Percentiles rank a stretch among this genome's conserved stretches.
phyloP scores from a whole-genome alignment of 2,797 vertebrate genomes.

The Peromyscus melanophrys region DNA sequence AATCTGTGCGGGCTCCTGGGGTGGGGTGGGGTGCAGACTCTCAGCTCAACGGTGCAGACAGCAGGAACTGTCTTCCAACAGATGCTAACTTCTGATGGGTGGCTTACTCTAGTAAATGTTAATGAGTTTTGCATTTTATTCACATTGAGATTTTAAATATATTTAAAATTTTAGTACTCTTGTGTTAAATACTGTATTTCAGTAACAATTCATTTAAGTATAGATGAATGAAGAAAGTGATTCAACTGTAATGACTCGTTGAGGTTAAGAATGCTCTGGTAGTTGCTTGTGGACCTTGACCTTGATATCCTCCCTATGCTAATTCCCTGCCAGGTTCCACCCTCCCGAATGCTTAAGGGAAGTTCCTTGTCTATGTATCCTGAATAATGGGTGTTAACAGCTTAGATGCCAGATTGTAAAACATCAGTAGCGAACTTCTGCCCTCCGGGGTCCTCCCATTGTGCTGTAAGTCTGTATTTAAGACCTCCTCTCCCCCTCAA shows the following conservation, averaged over 20 bases:
- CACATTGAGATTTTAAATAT: conserved; percentile 16
- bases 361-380: too few species aligned
- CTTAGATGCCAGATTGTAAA: too few species aligned
- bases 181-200: conserved; percentile 52
- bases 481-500: too few species aligned
- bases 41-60: not conserved
- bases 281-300: too few species aligned
- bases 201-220: conserved; percentile 45
- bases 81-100: not conserved
- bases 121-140: conserved; percentile 43
- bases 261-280: not conserved
- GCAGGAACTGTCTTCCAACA: conserved; percentile 28
- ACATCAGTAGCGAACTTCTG: too few species aligned
- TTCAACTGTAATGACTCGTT: not conserved
- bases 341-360: too few species aligned
- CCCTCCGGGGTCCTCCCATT: too few species aligned
- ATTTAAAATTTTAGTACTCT: conserved; percentile 38
- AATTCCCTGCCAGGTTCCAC: too few species aligned
- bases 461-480: too few species aligned
- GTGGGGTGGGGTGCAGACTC: not conserved
- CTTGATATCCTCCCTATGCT: too few species aligned
- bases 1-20: not conserved
- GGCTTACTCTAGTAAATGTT: conserved; percentile 23
- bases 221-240: not conserved
- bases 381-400: too few species aligned